Conservation (phyloP, 2,888 invertebrate species). For the Thera obeliscata region DNA sequence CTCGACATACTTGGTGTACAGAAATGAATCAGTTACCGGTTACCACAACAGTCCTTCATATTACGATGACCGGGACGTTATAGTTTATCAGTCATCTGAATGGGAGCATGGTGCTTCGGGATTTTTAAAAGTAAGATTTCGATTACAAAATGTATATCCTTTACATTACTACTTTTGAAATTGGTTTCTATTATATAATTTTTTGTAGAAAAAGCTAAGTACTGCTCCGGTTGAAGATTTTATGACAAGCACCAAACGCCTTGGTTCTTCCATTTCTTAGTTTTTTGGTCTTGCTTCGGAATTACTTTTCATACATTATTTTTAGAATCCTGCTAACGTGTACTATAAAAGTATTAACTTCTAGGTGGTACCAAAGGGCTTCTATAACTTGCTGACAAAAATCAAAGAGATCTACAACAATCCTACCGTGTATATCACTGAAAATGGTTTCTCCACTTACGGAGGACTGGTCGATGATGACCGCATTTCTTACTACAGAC, state of each 20-base stretch:
- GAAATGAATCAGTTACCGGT: conserved; percentile 24
- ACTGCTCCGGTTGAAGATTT: too few species aligned
- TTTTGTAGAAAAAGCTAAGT: too few species aligned
- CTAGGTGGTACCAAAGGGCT: conserved; percentile 76
- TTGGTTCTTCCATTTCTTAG: too few species aligned
- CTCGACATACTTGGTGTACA: conserved; percentile 68
- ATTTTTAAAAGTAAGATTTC: conserved; percentile 22
- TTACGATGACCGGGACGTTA: conserved; percentile 21
- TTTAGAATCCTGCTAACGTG: too few species aligned
- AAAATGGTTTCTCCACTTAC: conserved; percentile 75
- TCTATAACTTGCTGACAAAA: conserved; percentile 80
- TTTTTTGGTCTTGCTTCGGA: too few species aligned
- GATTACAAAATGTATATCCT: background rate
- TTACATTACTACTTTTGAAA: too few species aligned
- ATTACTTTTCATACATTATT: too few species aligned
- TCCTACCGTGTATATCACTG: conserved; percentile 81
- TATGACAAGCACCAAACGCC: too few species aligned
- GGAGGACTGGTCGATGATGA: conserved; percentile 66
- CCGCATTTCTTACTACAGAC: conserved; percentile 64
- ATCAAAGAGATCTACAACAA: conserved; percentile 76
- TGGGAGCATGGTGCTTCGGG: conserved; percentile 24
- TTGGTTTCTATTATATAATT: too few species aligned
- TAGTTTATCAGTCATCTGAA: conserved; percentile 12
- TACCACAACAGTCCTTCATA: conserved; percentile 20
- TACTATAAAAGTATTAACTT: background rate